A percentile compares a stretch with the other conserved stretches of the same genome.
Evolutionary conservation across 2,797 vertebrate genomes (phyloP).

Genomic region (Melanotaenia trifasciata): DNA sequence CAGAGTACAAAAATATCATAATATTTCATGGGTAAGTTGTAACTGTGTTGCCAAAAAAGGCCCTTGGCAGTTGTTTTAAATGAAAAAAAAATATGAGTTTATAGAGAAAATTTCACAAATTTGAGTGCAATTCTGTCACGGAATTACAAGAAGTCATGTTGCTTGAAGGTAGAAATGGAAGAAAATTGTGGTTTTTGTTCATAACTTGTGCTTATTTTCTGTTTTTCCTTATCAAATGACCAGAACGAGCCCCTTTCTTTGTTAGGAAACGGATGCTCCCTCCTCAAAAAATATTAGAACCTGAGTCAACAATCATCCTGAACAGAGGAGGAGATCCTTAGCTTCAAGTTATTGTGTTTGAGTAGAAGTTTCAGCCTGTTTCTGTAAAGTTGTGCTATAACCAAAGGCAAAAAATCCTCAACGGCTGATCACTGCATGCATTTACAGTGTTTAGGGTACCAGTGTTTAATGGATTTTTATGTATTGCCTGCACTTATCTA

Average conservation of each 20-base stretch:
- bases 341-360: conserved; percentile 50
- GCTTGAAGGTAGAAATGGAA: conserved; percentile 26
- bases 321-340: conserved; percentile 49
- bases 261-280: conserved; percentile 33
- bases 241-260: conserved; percentile 28
- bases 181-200: conserved; percentile 70
- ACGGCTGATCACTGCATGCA: conserved; percentile 70
- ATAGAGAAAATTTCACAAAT: conserved; percentile 53
- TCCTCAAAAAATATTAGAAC: conserved; percentile 62
- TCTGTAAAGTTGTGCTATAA: conserved; percentile 49
- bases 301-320: conserved; percentile 71
- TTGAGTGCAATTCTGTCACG: conserved; percentile 72
- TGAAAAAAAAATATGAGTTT: conserved; percentile 33
- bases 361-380: conserved; percentile 32
- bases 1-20: conserved; percentile 77
- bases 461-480: conserved; percentile 58
- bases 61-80: conserved; percentile 75
- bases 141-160: conserved; percentile 39
- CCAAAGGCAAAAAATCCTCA: conserved; percentile 55
- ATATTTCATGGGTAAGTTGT: conserved; percentile 58
- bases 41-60: conserved; percentile 67
- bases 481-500: conserved; percentile 57
- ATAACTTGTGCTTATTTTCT: conserved; percentile 70
- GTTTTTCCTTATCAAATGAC: conserved; percentile 20
- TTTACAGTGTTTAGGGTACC: conserved; percentile 75